These are phyloP conservation scores for Cheirogaleus major DNA, from an alignment of 2,797 vertebrate genomes.

Conservation along the genomic window DNA sequence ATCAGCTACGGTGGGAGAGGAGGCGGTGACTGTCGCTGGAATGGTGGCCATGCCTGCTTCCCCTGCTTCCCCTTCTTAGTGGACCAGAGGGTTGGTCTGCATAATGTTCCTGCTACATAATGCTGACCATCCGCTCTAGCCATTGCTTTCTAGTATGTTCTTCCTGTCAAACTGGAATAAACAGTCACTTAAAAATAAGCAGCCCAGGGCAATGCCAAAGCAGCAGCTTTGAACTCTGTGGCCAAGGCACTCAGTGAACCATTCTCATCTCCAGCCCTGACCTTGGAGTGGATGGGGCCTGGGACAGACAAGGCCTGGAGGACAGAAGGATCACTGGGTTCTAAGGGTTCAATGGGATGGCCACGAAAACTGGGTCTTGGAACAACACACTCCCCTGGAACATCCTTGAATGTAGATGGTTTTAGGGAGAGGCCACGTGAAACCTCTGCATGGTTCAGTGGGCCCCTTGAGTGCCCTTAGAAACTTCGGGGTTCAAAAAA, in stretches of 20 bases:
- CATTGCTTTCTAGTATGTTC: conserved; percentile 4
- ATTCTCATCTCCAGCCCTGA: no score
- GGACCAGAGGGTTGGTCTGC: background rate
- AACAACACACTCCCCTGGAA: background rate
- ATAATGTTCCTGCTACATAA: background rate
- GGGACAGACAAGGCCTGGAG: background rate
- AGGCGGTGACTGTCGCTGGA: background rate
- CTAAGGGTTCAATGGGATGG: background rate
- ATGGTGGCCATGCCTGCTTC: no score
- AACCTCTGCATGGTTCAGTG: background rate
- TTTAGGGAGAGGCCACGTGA: background rate
- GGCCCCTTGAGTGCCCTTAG: background rate
- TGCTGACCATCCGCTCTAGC: background rate
- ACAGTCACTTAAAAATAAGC: conserved; percentile 8
- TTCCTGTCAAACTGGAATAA: conserved; percentile 20
- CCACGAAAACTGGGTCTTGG: background rate
- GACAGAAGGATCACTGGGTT: background rate
- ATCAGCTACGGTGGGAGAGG: background rate
- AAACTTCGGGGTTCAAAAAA: background rate
- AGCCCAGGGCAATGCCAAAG: background rate
- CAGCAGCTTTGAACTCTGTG: background rate
- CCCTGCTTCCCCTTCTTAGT: background rate
- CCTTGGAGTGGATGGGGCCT: fast-evolving
- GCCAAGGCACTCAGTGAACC: background rate
- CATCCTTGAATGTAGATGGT: background rate